A percentile compares a stretch with the other conserved stretches of the same genome.
phyloP scores from a whole-genome alignment of 2,113 vertebrate genomes.

The Microcebus murinus region DNA sequence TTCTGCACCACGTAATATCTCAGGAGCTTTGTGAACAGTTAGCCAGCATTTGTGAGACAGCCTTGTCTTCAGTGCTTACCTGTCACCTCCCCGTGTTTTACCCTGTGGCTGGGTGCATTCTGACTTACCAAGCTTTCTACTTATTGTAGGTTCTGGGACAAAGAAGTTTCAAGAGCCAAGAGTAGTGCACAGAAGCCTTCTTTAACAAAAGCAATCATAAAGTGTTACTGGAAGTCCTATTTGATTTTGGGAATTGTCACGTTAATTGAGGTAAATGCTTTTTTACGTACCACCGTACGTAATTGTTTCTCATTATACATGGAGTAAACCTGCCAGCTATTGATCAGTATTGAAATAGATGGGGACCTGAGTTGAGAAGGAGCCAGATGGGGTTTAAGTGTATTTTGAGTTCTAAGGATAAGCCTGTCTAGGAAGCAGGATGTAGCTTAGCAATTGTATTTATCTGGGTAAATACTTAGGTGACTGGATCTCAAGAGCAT shows the following conservation, averaged over 20 bases:
- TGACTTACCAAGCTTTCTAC: slow-evolving; percentile 20
- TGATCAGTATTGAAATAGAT: background rate
- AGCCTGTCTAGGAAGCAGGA: background rate
- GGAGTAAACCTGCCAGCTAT: background rate
- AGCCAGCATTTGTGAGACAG: background rate
- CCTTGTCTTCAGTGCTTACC: background rate
- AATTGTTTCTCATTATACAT: background rate
- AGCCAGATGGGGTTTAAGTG: background rate
- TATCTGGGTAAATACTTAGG: background rate
- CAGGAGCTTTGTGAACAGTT: background rate
- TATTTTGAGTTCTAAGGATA: background rate
- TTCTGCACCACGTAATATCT: fast-evolving
- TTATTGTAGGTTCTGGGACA: slow-evolving; percentile 91
- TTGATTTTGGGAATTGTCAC: slow-evolving; percentile 92
- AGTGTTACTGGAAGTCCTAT: slow-evolving; percentile 94
- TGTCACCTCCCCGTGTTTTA: fast-evolving
- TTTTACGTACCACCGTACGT: background rate
- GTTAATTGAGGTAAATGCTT: slow-evolving; percentile 90
- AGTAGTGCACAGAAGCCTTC: slow-evolving; percentile 88
- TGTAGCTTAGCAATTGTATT: background rate
- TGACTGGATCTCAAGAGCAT: background rate
- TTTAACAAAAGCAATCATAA: slow-evolving; percentile 91
- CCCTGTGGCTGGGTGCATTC: fast-evolving
- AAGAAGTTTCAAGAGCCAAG: slow-evolving; percentile 89
- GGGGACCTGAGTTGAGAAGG: fast-evolving